A percentile compares a stretch with the other conserved stretches of the same genome.
Conservation (phyloP, 1,140 invertebrate genomes). For the Drosophila tsacasi region DNA sequence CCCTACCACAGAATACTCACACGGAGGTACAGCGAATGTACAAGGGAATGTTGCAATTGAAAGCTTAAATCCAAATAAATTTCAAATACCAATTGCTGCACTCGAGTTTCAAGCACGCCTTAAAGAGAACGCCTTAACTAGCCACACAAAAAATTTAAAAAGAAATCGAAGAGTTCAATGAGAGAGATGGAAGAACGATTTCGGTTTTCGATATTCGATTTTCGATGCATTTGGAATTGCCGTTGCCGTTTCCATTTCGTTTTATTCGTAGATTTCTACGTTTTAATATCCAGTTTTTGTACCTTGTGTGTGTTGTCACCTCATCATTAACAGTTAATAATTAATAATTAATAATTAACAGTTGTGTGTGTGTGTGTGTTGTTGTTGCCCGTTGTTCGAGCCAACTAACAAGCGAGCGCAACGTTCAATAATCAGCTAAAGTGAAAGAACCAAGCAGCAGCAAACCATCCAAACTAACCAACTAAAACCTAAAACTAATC, state of each 20-base stretch:
- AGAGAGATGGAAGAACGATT: not conserved
- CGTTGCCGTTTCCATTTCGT: slow-evolving; percentile 29
- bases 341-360: slow-evolving; percentile 8
- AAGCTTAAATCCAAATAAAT: slow-evolving; percentile 31
- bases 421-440: slow-evolving; percentile 5
- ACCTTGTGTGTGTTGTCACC: slow-evolving; percentile 23
- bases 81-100: slow-evolving; percentile 36
- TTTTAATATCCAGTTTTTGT: slow-evolving; percentile 30
- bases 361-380: slow-evolving; percentile 17
- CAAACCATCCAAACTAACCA: slow-evolving; percentile 4
- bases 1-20: not conserved
- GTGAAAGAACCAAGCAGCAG: slow-evolving; percentile 29
- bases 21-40: slow-evolving; percentile 27
- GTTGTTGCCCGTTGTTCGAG: slow-evolving; percentile 14
- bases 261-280: slow-evolving; percentile 32
- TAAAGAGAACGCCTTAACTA: slow-evolving; percentile 7
- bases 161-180: slow-evolving; percentile 1
- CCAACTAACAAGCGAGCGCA: slow-evolving; percentile 9
- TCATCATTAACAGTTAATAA: slow-evolving; percentile 25
- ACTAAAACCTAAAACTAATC: slow-evolving; percentile 19
- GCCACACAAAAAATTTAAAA: not conserved
- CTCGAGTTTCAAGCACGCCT: slow-evolving; percentile 47
- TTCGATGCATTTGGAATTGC: slow-evolving; percentile 25
- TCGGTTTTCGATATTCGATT: slow-evolving; percentile 7
- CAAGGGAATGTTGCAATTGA: slow-evolving; percentile 45